These are phyloP conservation scores for Cephus rjabovi DNA, from an alignment of 2,888 invertebrate species.

Conservation along the genomic window DNA sequence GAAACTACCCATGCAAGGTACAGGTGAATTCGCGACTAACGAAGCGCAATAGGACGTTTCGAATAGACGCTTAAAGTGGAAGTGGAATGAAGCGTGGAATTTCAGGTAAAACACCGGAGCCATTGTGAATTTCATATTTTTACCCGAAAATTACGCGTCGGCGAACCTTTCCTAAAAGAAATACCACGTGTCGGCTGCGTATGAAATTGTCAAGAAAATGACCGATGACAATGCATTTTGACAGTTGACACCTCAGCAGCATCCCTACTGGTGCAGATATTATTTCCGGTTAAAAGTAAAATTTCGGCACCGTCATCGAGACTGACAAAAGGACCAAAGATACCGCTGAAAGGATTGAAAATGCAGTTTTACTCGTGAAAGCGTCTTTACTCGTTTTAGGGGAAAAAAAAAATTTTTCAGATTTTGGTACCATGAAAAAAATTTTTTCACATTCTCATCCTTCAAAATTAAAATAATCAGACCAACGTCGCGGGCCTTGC, in stretches of 20 bases:
- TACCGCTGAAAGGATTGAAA: background rate
- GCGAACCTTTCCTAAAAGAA: background rate
- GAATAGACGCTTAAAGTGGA: background rate
- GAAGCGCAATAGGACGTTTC: background rate
- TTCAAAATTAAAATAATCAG: background rate
- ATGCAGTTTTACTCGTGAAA: background rate
- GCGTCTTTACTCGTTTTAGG: background rate
- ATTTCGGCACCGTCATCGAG: background rate
- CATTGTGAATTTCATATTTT: background rate
- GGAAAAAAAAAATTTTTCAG: background rate
- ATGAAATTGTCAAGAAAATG: background rate
- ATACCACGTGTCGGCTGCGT: background rate
- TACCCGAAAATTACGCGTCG: background rate
- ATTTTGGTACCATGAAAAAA: background rate
- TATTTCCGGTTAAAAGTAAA: background rate
- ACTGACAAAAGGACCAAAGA: background rate
- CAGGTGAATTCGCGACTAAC: constrained; percentile 1
- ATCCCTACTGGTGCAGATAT: background rate
- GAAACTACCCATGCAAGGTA: constrained; percentile 3
- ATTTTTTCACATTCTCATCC: background rate
- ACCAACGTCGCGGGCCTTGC: too few species aligned
- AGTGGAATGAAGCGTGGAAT: background rate
- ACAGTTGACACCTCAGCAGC: too few species aligned
- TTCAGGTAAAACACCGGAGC: background rate
- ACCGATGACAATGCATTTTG: background rate